These are phyloP conservation scores for Parasteatoda lunata DNA, from an alignment of 2,888 invertebrate species.

Conservation along the genomic window DNA sequence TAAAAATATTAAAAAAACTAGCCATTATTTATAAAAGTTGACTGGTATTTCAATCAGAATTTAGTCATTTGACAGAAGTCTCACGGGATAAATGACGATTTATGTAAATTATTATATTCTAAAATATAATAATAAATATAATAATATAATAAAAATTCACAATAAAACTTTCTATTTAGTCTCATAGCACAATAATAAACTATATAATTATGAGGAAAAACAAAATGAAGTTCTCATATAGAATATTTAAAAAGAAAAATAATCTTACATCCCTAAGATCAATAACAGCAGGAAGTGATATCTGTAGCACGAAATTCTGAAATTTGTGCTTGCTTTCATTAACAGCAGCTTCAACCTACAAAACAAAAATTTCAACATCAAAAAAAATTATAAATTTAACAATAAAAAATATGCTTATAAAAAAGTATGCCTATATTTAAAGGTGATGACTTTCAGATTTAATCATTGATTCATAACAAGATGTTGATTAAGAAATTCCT, in stretches of 20 bases:
- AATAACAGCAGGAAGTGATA: conserved; percentile 57
- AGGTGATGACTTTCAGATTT: background rate
- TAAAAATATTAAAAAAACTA: no score
- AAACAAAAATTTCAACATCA: background rate
- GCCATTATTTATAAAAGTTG: no score
- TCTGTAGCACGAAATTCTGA: conserved; percentile 49
- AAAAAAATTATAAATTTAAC: no score
- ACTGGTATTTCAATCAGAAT: no score
- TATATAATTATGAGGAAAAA: background rate
- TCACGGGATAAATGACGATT: no score
- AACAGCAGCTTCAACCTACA: conserved; percentile 30
- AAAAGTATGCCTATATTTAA: background rate
- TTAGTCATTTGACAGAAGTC: no score
- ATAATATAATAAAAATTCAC: background rate
- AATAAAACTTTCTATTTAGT: background rate
- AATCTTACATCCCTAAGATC: conserved; percentile 69
- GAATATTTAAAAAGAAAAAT: no score
- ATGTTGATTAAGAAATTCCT: background rate
- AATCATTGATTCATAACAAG: background rate
- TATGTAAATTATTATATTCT: background rate
- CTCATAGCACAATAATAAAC: background rate
- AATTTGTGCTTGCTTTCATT: conserved; percentile 33
- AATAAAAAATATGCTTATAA: background rate
- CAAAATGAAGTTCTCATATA: background rate
- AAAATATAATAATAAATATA: background rate